These are phyloP conservation scores for Stomorhina lunata DNA, from an alignment of 2,888 invertebrate species.

Conservation along the genomic window DNA sequence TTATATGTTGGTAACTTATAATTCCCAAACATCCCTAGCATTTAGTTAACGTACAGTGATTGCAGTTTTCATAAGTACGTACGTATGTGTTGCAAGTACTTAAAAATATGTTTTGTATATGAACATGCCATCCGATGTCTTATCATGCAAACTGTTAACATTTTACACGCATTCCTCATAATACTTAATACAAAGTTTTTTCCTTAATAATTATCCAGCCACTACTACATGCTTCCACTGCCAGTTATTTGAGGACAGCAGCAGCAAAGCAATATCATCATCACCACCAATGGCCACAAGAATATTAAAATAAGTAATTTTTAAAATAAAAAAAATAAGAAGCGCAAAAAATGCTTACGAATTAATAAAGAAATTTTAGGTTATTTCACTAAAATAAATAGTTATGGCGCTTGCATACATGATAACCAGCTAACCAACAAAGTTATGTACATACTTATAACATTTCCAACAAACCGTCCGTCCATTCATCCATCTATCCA, in stretches of 20 bases:
- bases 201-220: conserved; percentile 56
- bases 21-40: conserved; percentile 24
- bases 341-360: background rate
- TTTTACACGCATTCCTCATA: conserved; percentile 64
- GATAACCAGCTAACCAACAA: too few species aligned
- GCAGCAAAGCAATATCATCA: conserved; percentile 4
- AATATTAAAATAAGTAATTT: conserved; percentile 64
- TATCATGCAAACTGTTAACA: conserved; percentile 65
- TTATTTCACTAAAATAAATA: conserved; percentile 50
- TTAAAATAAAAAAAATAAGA: conserved; percentile 9
- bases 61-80: background rate
- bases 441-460: background rate
- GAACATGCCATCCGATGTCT: conserved; percentile 45
- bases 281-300: conserved; percentile 18
- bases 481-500: background rate
- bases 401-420: conserved; percentile 63
- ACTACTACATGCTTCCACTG: conserved; percentile 22
- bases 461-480: too few species aligned
- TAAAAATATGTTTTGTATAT: background rate
- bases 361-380: conserved; percentile 59
- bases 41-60: too few species aligned
- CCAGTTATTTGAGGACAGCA: conserved; percentile 51
- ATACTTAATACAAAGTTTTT: conserved; percentile 50
- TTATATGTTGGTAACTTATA: background rate
- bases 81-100: background rate